Evolutionary conservation across 2,888 invertebrate genomes (phyloP), one percentile per base, ranked within the genome.

Genomic region (Lasioglossum marginatum): DNA sequence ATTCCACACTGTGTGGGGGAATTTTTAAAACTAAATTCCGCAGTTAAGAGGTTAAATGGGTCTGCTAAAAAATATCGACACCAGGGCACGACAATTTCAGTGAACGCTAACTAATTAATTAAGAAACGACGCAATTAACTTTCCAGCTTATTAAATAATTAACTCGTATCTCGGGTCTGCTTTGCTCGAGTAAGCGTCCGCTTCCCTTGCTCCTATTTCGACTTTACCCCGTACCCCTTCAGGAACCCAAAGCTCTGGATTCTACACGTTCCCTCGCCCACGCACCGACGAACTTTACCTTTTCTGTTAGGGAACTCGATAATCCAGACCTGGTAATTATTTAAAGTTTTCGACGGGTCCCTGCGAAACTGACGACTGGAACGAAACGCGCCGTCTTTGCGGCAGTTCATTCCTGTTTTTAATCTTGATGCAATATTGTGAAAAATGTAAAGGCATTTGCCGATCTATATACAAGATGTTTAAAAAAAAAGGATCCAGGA

Each of bases 131-230:
- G 89, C 91, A 92, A 94, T 93, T 94, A 93, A 93, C 92, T 94
- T 93, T 93, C 92, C 92, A 91, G 92, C 91, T 94, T 94, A 93
- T 94, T 94, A 92, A 94, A 93, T 93, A 94, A 94, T 94, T 94
- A 94, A 93, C 92, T 92, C 88, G 90, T 91, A 90, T 92, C 90
- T 87, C 83, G 87, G 80, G 88, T 83, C 82, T 83, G 86, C 88
- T 87, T 88, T 66, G 66, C 70, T 82, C 75, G 87, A 73, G 45
- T 88, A 85, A 88, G 86, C 85, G 79, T 77, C 74, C 79, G 40
- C 68, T 31, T 71, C 74, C 68, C 60, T 57, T 60, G 48, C 73
- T 81, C 48, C 16, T 60, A 16, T 52, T 63, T 31, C 79, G 73
- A 70, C 79, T 79, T 43, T 72, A 70, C 68, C 77, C 63, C 52